phyloP scores from a whole-genome alignment of 1,140 invertebrate species.

The Tigriopus japonicus region DNA sequence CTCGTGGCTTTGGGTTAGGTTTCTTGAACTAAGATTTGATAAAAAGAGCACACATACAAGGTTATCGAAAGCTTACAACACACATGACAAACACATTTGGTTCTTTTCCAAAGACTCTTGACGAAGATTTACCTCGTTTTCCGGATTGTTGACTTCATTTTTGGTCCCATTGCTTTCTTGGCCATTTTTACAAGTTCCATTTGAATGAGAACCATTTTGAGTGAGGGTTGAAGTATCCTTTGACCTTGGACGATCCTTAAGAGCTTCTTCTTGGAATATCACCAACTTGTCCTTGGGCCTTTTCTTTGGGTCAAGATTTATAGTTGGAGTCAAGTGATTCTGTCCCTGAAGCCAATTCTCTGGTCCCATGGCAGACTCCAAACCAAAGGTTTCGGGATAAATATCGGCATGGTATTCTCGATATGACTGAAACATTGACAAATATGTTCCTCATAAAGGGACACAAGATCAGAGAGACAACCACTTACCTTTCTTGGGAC shows the following conservation, averaged over 20 bases:
- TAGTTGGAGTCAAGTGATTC: too few species aligned
- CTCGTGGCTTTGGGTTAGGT: too few species aligned
- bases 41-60: too few species aligned
- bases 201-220: background rate
- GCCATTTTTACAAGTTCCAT: too few species aligned
- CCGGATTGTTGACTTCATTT: too few species aligned
- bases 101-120: too few species aligned
- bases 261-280: background rate
- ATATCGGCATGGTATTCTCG: slow-evolving; percentile 80
- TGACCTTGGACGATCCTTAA: background rate
- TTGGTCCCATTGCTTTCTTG: too few species aligned
- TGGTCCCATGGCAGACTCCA: slow-evolving; percentile 48
- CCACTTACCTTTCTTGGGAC: slow-evolving; percentile 60
- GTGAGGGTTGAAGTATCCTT: background rate
- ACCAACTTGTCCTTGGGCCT: slow-evolving; percentile 1
- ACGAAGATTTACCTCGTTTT: too few species aligned
- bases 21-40: too few species aligned
- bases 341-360: slow-evolving; percentile 51
- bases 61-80: too few species aligned
- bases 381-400: slow-evolving; percentile 66
- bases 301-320: slow-evolving; percentile 47
- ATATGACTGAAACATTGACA: slow-evolving; percentile 43
- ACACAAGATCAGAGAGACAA: background rate
- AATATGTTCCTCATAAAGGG: background rate
- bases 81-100: too few species aligned